These are phyloP conservation scores for Argya squamiceps DNA, from an alignment of 2,797 vertebrate genomes.

Conservation along the genomic window DNA sequence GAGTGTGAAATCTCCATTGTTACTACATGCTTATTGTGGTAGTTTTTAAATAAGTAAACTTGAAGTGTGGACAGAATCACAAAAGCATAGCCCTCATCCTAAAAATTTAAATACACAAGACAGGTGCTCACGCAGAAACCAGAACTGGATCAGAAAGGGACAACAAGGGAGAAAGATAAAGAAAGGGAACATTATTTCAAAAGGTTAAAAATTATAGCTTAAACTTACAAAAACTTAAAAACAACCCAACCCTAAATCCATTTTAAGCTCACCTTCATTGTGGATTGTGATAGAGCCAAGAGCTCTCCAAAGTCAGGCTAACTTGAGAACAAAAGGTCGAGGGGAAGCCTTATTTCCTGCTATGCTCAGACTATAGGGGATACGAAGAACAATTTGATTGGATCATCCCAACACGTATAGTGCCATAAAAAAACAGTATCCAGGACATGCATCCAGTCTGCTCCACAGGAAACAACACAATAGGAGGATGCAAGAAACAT, in stretches of 20 bases:
- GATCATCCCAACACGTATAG: neutral
- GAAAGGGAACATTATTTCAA: neutral
- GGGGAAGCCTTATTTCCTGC: constrained; percentile 66
- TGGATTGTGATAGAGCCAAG: constrained; percentile 14
- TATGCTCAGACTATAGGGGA: constrained; percentile 23
- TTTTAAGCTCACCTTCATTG: constrained; percentile 78
- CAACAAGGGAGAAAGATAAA: neutral
- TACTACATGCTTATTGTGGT: neutral
- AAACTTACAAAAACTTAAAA: neutral
- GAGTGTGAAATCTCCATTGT: neutral
- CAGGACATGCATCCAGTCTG: constrained; percentile 28
- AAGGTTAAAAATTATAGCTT: neutral
- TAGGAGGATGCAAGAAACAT: constrained; percentile 18
- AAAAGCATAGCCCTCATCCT: neutral
- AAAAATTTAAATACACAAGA: neutral
- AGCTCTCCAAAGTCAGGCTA: constrained; percentile 21
- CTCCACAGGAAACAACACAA: constrained; percentile 66
- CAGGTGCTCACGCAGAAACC: rapidly evolving
- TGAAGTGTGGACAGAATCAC: neutral
- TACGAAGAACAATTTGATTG: constrained; percentile 39
- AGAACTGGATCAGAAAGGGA: neutral
- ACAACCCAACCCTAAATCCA: neutral
- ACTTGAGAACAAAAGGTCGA: constrained; percentile 72
- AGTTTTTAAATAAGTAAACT: neutral
- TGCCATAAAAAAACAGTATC: constrained; percentile 38